Evolutionary conservation across 2,797 vertebrate genomes (phyloP).

Genomic region (Hyperoplus lanceolatus): DNA sequence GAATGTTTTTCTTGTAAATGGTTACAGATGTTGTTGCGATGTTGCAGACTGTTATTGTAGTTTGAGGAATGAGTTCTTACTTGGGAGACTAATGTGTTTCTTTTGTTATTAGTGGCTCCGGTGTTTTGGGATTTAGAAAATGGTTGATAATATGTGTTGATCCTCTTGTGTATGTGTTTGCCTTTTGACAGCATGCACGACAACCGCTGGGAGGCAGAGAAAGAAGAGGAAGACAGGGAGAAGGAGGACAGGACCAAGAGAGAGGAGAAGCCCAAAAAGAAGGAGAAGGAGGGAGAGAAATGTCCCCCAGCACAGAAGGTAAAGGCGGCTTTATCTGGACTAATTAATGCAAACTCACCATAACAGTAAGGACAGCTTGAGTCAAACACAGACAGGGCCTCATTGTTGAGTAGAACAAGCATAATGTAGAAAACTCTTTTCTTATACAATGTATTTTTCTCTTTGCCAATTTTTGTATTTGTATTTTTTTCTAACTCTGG

Average conservation of each 20-base stretch:
- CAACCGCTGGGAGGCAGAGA: constrained; percentile 91
- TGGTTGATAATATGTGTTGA: background rate
- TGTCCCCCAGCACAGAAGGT: constrained; percentile 72
- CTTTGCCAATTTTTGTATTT: too few species aligned
- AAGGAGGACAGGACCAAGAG: constrained; percentile 54
- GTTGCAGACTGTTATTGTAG: background rate
- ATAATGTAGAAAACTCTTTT: too few species aligned
- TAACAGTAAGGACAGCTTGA: background rate
- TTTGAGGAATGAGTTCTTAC: background rate
- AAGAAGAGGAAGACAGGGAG: constrained; percentile 71
- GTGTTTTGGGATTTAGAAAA: background rate
- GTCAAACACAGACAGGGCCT: background rate
- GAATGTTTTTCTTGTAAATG: background rate
- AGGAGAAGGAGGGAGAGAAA: constrained; percentile 55
- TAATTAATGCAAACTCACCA: background rate
- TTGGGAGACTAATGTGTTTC: background rate
- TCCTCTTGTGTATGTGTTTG: background rate
- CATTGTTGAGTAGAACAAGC: too few species aligned
- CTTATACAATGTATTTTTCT: too few species aligned
- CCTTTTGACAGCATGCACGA: constrained; percentile 89
- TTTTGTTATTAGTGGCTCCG: background rate
- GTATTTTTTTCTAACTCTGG: too few species aligned
- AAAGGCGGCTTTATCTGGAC: background rate
- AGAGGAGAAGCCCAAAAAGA: constrained; percentile 36
- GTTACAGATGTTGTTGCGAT: background rate